Base-by-base conservation (phyloP, 1,140 invertebrate genomes). In the Gryon sp. region DNA sequence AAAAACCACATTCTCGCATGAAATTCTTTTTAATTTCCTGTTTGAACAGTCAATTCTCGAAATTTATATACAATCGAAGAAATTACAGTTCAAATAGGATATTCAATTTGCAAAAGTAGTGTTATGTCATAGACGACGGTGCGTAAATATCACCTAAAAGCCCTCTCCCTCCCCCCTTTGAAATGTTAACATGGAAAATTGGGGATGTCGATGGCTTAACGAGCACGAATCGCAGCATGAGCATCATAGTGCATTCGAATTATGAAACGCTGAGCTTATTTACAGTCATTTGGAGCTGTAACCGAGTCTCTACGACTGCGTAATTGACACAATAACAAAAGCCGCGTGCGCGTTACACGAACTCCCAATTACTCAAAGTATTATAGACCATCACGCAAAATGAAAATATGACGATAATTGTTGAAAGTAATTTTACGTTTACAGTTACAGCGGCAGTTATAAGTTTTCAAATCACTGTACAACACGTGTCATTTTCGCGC, bases 291-390 rank as follows among this genome's bases (percentile, higher is more conserved):
- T 69, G 52, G 43, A 7, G 32, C 43, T 53, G 55, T 53, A 53
- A 62, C 46, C 55, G 55, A 53, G n/a, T n/a, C 55, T 20, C 28
- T 36, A 46, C 12, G 55, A 70, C 36, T 43, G 19, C n/a, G 48
- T 62, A 72, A 72, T 72, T 62, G 68, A 72, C 57, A 62, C 46
- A 55, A 48, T 48, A 62, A 62, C 68, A 72, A 72, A 72, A 60
- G 19, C 55, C n/a, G 40, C 34, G 26, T n/a, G 18, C 16, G 16
- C 3, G 55, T 45, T 43, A 19, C 16, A 2, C 30, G 20, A 14
- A 34, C 24, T 32, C 18, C 22, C 48, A 72, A 62, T 72, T 72
- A 72, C 48, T 72, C 68, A 55, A 30, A 12, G 46, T 48, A 55
- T 72, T 72, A 72, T 40, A 40, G 32, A 20, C 46, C 30, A 70